A percentile compares a stretch with the other conserved stretches of the same genome.
phyloP scores from a whole-genome alignment of 2,797 vertebrate genomes.

The Percopsis omiscomaycus region DNA sequence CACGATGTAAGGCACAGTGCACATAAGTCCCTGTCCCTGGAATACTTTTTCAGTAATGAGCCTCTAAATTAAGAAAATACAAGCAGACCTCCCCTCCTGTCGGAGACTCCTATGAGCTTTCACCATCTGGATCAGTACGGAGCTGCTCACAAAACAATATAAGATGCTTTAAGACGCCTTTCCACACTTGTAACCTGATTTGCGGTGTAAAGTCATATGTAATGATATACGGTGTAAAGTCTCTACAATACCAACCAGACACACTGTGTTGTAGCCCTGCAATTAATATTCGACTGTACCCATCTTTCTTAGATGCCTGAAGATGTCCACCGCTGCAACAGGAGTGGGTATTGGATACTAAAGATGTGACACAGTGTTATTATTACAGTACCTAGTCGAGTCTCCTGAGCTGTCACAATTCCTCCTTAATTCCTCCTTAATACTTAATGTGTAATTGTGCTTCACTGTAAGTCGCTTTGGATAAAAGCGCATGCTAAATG shows the following conservation, averaged over 20 bases:
- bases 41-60: background rate
- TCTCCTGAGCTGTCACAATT: background rate
- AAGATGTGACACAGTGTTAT: conserved; percentile 1
- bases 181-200: too few species aligned
- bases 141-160: conserved; percentile 5
- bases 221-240: too few species aligned
- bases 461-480: background rate
- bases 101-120: background rate
- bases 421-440: background rate
- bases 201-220: too few species aligned
- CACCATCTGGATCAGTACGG: background rate
- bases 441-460: too few species aligned
- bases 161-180: background rate
- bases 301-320: conserved; percentile 4
- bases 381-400: background rate
- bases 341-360: conserved; percentile 3
- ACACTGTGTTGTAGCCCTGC: conserved; percentile 1
- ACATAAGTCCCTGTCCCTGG: background rate
- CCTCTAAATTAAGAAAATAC: background rate
- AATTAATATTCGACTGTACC: conserved; percentile 14
- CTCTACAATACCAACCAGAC: too few species aligned
- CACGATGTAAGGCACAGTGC: background rate
- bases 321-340: background rate
- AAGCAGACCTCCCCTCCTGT: background rate
- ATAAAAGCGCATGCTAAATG: too few species aligned